phyloP scores from a whole-genome alignment of 2,888 invertebrate genomes.

The Apamea crenata region DNA sequence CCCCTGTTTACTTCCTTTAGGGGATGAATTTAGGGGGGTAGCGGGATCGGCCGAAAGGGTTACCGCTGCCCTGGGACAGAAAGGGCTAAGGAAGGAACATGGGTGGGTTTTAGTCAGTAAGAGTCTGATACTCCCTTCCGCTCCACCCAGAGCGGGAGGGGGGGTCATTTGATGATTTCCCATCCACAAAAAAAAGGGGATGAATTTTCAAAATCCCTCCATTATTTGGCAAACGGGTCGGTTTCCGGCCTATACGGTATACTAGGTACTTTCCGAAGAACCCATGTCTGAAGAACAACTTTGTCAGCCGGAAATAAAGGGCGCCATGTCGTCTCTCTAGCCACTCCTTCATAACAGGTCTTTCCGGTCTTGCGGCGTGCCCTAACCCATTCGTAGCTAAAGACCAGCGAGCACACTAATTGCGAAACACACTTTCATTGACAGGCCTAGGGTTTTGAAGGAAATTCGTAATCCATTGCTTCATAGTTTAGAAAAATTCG shows the following conservation, averaged over 20 bases:
- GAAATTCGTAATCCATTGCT: neutral
- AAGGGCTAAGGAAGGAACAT: too few species aligned
- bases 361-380: neutral
- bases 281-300: neutral
- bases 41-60: too few species aligned
- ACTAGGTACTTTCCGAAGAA: neutral
- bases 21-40: too few species aligned
- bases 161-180: too few species aligned
- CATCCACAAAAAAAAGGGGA: too few species aligned
- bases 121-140: too few species aligned
- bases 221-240: neutral
- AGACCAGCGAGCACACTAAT: neutral
- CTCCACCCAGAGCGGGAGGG: too few species aligned
- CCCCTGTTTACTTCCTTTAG: too few species aligned
- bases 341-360: neutral
- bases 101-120: too few species aligned
- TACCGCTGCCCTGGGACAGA: too few species aligned
- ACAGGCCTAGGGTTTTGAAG: neutral
- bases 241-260: neutral
- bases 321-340: neutral
- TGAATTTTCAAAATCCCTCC: too few species aligned
- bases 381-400: neutral
- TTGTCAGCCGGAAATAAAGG: neutral
- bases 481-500: neutral
- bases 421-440: neutral